Percentiles rank a stretch among this genome's conserved stretches.
Conservation (phyloP, 2,113 vertebrate species). For the Sturnira hondurensis region DNA sequence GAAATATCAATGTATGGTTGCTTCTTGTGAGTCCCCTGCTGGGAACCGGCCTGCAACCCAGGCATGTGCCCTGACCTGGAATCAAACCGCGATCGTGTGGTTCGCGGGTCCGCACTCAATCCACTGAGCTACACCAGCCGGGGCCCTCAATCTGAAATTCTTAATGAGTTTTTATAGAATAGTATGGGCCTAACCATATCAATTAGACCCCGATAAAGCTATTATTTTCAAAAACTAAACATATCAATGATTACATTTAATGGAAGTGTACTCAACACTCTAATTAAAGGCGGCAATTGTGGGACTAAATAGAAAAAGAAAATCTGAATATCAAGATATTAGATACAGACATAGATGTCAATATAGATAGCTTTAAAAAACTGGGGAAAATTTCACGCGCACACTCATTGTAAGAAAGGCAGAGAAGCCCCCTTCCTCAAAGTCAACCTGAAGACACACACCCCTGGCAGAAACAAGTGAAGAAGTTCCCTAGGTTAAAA, state of each 20-base stretch:
- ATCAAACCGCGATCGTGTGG: too few relatives aligned
- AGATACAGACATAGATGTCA: not conserved
- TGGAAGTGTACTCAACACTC: not conserved
- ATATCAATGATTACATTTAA: not conserved
- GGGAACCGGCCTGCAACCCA: too few relatives aligned
- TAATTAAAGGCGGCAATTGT: not conserved
- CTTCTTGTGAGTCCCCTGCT: too few relatives aligned
- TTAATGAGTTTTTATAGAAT: too few relatives aligned
- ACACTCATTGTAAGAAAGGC: not conserved
- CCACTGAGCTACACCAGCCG: too few relatives aligned
- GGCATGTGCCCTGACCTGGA: too few relatives aligned
- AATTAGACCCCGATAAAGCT: not conserved
- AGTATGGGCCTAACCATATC: not conserved
- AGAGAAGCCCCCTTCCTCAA: not conserved
- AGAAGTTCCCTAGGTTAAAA: not conserved
- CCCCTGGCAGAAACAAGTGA: not conserved
- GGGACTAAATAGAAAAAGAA: not conserved
- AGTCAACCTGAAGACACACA: not conserved
- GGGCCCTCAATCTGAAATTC: too few relatives aligned
- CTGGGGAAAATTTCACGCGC: not conserved
- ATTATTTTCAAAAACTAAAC: not conserved
- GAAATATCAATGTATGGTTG: too few relatives aligned
- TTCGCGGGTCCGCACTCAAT: too few relatives aligned
- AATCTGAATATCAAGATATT: not conserved
- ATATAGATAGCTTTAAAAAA: not conserved